Evolutionary conservation across 1,140 invertebrate species (phyloP), one percentile per base, ranked within the genome.

Genomic region (Diprion similis): DNA sequence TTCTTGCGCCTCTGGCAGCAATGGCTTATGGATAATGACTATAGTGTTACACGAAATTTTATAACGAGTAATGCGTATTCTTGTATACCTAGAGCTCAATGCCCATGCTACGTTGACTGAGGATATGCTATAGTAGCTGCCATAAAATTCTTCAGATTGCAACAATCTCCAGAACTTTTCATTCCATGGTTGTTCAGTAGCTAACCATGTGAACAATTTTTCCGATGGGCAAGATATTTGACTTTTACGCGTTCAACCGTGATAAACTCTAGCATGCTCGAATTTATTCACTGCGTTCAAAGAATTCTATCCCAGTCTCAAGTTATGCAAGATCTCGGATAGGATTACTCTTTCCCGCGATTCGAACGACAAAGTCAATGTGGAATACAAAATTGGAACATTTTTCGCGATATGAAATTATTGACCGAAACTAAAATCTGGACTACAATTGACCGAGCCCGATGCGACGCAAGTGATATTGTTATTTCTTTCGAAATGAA

Each of bases 31-130:
- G 10, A 70, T 48, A 15, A 15, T 45, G 19, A 66, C 24, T 75
- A 73, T 71, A 66, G 24, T 15, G 68, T 75, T 37, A 71, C 51
- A 10, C 71, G 74, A 71, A 77, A 77, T 48, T 72, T 74, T 47
- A 71, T 77, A 9, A 47, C 76, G 4, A n/a, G 45, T 1, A 77
- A 75, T 75, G 64, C 11, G 2, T 77, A 77, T 66, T 1, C 68
- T 1, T 75, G 76, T 37, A 75, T 75, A n/a, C n/a, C n/a, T n/a
- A 19, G 76, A 77, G 67, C 66, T 73, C 18, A 75, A 75, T 68
- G 76, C 71, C 13, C 73, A 75, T 46, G 68, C n/a, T n/a, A n/a
- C n/a, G n/a, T n/a, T n/a, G n/a, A n/a, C n/a, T n/a, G n/a, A n/a
- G n/a, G n/a, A n/a, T n/a, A n/a, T n/a, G n/a, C 65, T 48, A 37